Evolutionary conservation across 2,888 invertebrate genomes (phyloP), one percentile per base, ranked within the genome.

Genomic region (Plagodis pulveraria): DNA sequence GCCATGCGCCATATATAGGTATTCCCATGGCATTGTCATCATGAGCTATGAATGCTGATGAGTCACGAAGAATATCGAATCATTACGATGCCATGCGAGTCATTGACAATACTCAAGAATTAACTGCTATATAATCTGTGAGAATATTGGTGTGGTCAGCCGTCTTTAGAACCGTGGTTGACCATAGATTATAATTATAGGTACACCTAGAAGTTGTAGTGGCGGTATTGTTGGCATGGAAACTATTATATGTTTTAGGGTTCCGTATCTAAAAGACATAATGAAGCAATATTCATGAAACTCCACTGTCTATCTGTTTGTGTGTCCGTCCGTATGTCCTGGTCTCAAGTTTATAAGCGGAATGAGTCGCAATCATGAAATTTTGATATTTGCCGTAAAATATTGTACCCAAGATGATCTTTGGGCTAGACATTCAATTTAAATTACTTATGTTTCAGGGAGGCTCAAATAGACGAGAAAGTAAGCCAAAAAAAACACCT

Each of bases 41-140:
- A 35, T 53, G 49, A 55, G 46, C 50, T 55, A 48, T 59, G 59
- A 59, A 55, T 59, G 32, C 43, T 11, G 43, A 59, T 59, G 55
- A 50, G 2, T 59, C 54, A 54, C 34, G 34, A 32, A 8, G n/a
- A 7, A 41, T 54, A 58, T 53, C 40, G 44, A 42, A 9, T 10
- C 44, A 55, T 55, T 59, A 51, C 40, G 22, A 55, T 55, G 42
- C 50, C 35, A 10, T 6, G 41, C 10, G 46, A 49, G 55, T 55
- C 52, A 9, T 42, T 6, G 42, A 41, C 54, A 50, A 56, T 56
- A 47, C 46, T 47, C 10, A 40, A 5, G 8, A 5, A 9, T 5
- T 40, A 2, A 40, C 40, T 40, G 5, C 9, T 36, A 22, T 22
- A 0, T 36, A 36, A 36, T 36, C 36, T 36, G 9, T 6, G 36